These are phyloP conservation scores for Phymanthus crucifer DNA, from an alignment of 92 coral and sea anemone genomes.

Conservation along the genomic window DNA sequence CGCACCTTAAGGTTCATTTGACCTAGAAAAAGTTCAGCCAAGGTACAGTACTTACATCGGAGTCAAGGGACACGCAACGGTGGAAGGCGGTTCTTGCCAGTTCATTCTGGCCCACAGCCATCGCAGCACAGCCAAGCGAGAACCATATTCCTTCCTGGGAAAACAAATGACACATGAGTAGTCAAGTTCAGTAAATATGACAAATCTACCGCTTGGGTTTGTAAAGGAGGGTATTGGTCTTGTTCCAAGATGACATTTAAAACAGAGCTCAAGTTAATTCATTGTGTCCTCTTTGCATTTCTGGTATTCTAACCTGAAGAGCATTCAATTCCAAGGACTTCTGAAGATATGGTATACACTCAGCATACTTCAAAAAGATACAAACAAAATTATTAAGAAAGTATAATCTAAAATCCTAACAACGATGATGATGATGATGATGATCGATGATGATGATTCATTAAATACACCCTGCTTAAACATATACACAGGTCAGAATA, in stretches of 20 bases:
- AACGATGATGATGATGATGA: too few species aligned
- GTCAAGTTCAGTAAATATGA: too few species aligned
- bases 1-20: too few species aligned
- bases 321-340: slow-evolving; percentile 84
- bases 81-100: slow-evolving; percentile 84
- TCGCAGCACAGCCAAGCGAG: slow-evolving; percentile 95
- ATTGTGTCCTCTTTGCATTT: neutral
- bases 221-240: too few species aligned
- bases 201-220: too few species aligned
- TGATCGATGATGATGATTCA: too few species aligned
- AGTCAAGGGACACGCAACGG: slow-evolving; percentile 85
- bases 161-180: neutral
- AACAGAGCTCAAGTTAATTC: neutral
- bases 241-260: slow-evolving; percentile 1
- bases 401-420: neutral
- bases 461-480: too few species aligned
- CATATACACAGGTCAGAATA: too few species aligned
- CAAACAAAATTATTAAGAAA: neutral
- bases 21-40: too few species aligned
- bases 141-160: slow-evolving; percentile 92
- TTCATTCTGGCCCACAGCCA: slow-evolving; percentile 69
- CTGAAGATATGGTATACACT: slow-evolving; percentile 79
- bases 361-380: slow-evolving; percentile 60
- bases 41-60: slow-evolving; percentile 66
- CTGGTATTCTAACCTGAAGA: slow-evolving; percentile 67